A percentile compares a stretch with the other conserved stretches of the same genome.
Evolutionary conservation across 2,888 invertebrate species (phyloP).

Genomic region (Noctua pronuba): DNA sequence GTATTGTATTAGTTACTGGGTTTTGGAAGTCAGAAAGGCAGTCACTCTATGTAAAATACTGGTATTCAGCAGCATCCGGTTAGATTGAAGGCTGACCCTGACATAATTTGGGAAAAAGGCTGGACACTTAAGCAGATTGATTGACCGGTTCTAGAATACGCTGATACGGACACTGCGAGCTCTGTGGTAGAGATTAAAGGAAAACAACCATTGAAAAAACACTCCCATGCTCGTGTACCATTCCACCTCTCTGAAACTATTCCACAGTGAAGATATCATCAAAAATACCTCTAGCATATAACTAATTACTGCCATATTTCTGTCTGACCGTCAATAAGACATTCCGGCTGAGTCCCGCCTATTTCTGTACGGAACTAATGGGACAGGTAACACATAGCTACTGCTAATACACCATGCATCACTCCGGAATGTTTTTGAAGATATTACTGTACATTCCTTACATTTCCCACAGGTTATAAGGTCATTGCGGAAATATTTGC

Average conservation of each 20-base stretch:
- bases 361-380: slow-evolving; percentile 64
- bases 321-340: slow-evolving; percentile 65
- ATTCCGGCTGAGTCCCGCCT: slow-evolving; percentile 55
- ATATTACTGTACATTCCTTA: slow-evolving; percentile 50
- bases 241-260: neutral
- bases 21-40: neutral
- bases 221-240: neutral
- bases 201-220: neutral
- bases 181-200: neutral
- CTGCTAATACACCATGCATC: slow-evolving; percentile 52
- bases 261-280: slow-evolving; percentile 18
- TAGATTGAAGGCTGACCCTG: neutral
- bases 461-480: slow-evolving; percentile 45
- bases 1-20: neutral
- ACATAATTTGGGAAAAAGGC: neutral
- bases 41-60: neutral
- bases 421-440: slow-evolving; percentile 68
- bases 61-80: neutral
- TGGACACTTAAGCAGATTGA: neutral
- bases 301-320: slow-evolving; percentile 65
- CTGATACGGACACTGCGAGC: neutral
- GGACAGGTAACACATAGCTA: slow-evolving; percentile 62
- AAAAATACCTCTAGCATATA: slow-evolving; percentile 41
- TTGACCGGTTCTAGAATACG: neutral
- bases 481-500: slow-evolving; percentile 4